These are phyloP conservation scores for Dasyurus viverrinus DNA, from an alignment of 2,113 vertebrate genomes.

Conservation along the genomic window DNA sequence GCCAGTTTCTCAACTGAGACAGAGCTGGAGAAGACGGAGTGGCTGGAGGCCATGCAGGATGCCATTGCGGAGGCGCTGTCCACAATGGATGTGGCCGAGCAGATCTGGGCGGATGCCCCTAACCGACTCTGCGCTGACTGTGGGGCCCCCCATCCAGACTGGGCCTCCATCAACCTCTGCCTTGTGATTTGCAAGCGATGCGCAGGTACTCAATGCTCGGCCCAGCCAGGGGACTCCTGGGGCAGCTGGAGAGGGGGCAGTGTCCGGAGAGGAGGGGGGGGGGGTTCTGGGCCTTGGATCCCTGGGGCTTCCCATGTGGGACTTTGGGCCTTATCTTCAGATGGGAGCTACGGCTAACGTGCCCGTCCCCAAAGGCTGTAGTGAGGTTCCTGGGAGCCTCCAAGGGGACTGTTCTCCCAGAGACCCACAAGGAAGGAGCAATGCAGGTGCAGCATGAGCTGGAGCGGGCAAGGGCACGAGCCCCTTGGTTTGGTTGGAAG, in stretches of 20 bases:
- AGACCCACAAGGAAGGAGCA: background rate
- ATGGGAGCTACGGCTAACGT: background rate
- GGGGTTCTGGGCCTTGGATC: background rate
- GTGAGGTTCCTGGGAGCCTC: background rate
- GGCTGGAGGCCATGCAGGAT: conserved; percentile 92
- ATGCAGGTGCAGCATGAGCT: background rate
- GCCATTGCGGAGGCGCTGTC: conserved; percentile 92
- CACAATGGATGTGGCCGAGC: conserved; percentile 90
- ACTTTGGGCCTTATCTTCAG: background rate
- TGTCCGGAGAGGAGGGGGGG: background rate
- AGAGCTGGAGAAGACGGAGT: conserved; percentile 91
- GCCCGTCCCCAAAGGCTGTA: background rate
- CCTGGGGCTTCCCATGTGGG: too few species aligned
- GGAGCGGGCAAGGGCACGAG: background rate
- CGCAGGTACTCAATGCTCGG: conserved; percentile 86
- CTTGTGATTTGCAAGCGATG: conserved; percentile 96
- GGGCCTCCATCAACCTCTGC: conserved; percentile 96
- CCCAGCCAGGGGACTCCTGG: background rate
- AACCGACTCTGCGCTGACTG: conserved; percentile 95
- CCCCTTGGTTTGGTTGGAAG: background rate
- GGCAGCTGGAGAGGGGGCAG: background rate
- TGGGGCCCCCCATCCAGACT: conserved; percentile 87
- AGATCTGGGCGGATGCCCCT: conserved; percentile 89
- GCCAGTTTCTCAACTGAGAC: conserved; percentile 92
- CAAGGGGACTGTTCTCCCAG: too few species aligned